phyloP scores from a whole-genome alignment of 2,113 vertebrate genomes.

The Haemorhous mexicanus region DNA sequence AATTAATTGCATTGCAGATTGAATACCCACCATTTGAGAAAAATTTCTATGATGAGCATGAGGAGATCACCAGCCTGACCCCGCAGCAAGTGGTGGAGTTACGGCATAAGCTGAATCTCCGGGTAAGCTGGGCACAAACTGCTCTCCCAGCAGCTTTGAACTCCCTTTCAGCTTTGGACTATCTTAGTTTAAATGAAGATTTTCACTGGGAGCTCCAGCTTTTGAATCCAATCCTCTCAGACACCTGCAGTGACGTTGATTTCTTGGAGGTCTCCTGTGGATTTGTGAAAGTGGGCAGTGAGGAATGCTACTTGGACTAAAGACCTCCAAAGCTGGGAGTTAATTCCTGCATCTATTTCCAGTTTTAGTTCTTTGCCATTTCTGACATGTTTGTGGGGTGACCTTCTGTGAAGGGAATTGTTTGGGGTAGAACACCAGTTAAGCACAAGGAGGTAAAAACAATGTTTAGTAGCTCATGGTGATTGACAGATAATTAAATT shows the following conservation, averaged over 20 bases:
- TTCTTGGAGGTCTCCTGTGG: background rate
- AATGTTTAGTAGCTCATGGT: background rate
- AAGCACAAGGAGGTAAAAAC: background rate
- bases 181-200: background rate
- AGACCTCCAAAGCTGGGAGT: background rate
- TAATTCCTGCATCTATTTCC: background rate
- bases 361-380: background rate
- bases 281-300: background rate
- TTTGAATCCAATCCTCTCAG: background rate
- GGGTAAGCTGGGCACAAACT: constrained; percentile 74
- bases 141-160: background rate
- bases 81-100: constrained; percentile 86
- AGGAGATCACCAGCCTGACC: constrained; percentile 88
- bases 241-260: background rate
- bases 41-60: constrained; percentile 95
- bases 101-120: constrained; percentile 91
- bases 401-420: background rate
- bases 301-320: background rate
- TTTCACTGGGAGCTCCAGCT: background rate
- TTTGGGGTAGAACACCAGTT: background rate
- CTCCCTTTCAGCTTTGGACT: background rate
- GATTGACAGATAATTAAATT: background rate
- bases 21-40: constrained; percentile 97
- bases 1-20: constrained; percentile 78
- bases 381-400: background rate